Conservation (phyloP, 1,140 invertebrate species). For the Sinella curviseta region DNA sequence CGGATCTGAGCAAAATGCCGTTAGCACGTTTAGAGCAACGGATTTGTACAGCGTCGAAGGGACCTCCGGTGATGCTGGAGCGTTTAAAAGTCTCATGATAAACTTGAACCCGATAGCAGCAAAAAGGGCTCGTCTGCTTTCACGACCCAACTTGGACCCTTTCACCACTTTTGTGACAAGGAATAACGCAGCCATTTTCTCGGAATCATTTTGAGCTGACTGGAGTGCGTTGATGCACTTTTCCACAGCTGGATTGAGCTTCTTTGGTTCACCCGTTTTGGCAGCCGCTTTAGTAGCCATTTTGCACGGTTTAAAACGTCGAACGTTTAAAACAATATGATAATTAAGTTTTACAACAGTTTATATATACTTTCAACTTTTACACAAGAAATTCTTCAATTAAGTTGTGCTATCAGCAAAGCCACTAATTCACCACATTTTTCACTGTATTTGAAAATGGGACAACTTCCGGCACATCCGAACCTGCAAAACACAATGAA, state of each 20-base stretch:
- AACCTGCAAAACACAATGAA: no score
- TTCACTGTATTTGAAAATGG: no score
- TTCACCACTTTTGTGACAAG: conserved; percentile 86
- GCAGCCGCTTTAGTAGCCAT: background rate
- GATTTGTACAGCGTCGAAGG: conserved; percentile 85
- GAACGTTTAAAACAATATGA: no score
- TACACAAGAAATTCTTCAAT: no score
- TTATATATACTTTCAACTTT: no score
- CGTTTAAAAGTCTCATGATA: conserved; percentile 73
- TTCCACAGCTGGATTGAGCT: conserved; percentile 72
- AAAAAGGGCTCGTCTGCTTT: conserved; percentile 75
- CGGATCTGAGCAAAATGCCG: conserved; percentile 76
- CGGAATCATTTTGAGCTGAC: conserved; percentile 76
- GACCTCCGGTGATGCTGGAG: conserved; percentile 74
- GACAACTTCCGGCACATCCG: no score
- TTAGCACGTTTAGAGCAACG: conserved; percentile 78
- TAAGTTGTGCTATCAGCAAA: no score
- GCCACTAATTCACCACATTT: no score
- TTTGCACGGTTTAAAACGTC: background rate
- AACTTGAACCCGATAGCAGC: conserved; percentile 85
- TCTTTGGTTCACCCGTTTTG: conserved; percentile 27
- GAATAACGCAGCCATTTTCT: conserved; percentile 86
- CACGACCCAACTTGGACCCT: conserved; percentile 70
- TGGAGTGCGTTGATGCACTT: conserved; percentile 77
- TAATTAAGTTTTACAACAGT: no score